These are phyloP conservation scores for Notospermus geniculatus DNA, from an alignment of 1,140 invertebrate species.

Conservation along the genomic window DNA sequence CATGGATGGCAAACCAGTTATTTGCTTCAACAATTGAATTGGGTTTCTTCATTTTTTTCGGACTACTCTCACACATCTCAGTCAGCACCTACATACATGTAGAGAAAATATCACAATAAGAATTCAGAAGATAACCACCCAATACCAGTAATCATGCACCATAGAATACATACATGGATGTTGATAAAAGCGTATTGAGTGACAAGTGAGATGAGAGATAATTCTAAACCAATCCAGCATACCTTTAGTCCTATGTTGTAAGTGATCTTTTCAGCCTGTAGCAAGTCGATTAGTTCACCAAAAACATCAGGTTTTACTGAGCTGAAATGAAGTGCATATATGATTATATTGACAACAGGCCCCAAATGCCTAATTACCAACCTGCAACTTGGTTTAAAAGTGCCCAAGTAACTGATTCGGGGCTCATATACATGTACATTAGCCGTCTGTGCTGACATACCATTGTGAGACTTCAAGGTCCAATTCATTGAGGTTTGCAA, in stretches of 20 bases:
- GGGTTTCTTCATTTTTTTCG: background rate
- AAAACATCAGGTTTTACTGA: background rate
- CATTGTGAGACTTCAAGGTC: background rate
- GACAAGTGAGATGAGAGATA: too few relatives aligned
- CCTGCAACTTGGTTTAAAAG: too few relatives aligned
- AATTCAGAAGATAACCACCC: background rate
- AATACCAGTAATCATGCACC: too few relatives aligned
- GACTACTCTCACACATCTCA: background rate
- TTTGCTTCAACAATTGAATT: constrained; percentile 59
- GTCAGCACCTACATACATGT: background rate
- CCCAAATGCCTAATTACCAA: too few relatives aligned
- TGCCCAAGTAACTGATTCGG: too few relatives aligned
- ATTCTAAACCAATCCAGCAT: too few relatives aligned
- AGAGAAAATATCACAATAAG: constrained; percentile 2
- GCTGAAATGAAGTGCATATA: background rate
- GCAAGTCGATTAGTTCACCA: constrained; percentile 1
- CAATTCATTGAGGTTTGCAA: background rate
- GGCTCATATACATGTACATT: too few relatives aligned
- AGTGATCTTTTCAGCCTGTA: background rate
- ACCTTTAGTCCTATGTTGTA: background rate
- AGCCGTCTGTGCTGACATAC: background rate
- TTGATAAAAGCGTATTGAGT: too few relatives aligned
- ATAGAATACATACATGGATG: too few relatives aligned
- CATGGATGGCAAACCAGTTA: constrained; percentile 65
- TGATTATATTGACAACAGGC: background rate